Percentiles rank a stretch among this genome's conserved stretches.
Evolutionary conservation across 2,113 vertebrate genomes (phyloP).

Genomic region (Xerus inauris): DNA sequence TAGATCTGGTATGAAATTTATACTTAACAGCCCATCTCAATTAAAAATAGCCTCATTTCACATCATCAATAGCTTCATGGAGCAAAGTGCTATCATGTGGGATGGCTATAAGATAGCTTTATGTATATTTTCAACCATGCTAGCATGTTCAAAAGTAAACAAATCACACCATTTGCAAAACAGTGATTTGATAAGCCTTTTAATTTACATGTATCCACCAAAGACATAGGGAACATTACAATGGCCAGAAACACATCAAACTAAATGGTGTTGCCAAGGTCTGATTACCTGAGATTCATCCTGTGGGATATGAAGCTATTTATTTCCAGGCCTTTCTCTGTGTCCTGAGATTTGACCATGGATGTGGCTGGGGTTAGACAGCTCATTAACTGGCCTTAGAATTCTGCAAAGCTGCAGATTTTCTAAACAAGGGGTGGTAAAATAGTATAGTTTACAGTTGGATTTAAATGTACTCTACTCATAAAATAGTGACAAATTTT

Average conservation of each 20-base stretch:
- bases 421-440: neutral
- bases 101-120: accelerated
- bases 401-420: neutral
- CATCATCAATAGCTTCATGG: neutral
- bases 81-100: neutral
- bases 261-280: neutral
- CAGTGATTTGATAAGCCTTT: neutral
- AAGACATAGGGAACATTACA: neutral
- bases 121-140: neutral
- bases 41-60: neutral
- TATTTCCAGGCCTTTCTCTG: neutral
- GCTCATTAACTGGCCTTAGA: neutral
- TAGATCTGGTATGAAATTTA: neutral
- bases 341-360: neutral
- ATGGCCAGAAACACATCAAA: neutral
- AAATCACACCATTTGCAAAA: neutral
- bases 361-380: neutral
- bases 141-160: neutral
- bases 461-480: neutral
- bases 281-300: neutral
- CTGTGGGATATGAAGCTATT: neutral
- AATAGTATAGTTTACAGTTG: neutral
- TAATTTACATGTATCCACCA: neutral
- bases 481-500: neutral
- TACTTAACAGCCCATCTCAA: neutral